phyloP scores from a whole-genome alignment of 2,113 vertebrate genomes.

The Sakesphorus luctuosus region DNA sequence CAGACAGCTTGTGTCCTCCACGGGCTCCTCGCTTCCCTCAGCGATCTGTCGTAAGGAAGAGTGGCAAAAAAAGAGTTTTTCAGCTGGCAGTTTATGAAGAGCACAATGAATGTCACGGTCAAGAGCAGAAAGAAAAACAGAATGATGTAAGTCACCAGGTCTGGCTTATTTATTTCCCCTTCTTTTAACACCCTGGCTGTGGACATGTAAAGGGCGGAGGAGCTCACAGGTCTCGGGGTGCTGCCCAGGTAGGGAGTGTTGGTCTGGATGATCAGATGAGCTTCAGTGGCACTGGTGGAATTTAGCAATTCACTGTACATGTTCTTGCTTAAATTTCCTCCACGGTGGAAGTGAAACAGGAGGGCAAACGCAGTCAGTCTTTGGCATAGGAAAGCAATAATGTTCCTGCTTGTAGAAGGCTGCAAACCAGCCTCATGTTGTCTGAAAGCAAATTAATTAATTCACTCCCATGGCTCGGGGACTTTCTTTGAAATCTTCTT shows the following conservation, averaged over 20 bases:
- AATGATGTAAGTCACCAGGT: slow-evolving; percentile 92
- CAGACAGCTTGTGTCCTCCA: slow-evolving; percentile 87
- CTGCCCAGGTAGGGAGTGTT: slow-evolving; percentile 85
- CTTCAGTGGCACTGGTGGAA: slow-evolving; percentile 85
- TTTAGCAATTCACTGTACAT: slow-evolving; percentile 90
- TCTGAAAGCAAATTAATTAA: not conserved
- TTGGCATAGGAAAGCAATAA: not conserved
- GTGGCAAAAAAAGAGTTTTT: slow-evolving; percentile 96
- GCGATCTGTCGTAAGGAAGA: slow-evolving; percentile 95
- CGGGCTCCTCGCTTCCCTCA: slow-evolving; percentile 91
- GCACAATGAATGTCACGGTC: slow-evolving; percentile 91
- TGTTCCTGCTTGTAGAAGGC: not conserved
- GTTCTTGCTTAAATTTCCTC: slow-evolving; percentile 50
- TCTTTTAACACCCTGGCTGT: slow-evolving; percentile 87
- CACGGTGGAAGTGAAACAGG: not conserved
- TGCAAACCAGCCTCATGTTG: slow-evolving; percentile 35
- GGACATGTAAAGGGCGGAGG: slow-evolving; percentile 88
- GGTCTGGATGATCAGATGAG: slow-evolving; percentile 84
- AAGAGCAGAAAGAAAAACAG: slow-evolving; percentile 94
- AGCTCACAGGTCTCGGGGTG: slow-evolving; percentile 89
- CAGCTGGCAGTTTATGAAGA: slow-evolving; percentile 98
- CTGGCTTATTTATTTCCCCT: slow-evolving; percentile 90
- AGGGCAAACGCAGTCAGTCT: not conserved
- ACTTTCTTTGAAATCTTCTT: slow-evolving; percentile 4
- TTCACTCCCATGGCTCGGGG: not conserved